A percentile compares a stretch with the other conserved stretches of the same genome.
Conservation (phyloP, 2,797 vertebrate genomes). For the Bradypus variegatus region DNA sequence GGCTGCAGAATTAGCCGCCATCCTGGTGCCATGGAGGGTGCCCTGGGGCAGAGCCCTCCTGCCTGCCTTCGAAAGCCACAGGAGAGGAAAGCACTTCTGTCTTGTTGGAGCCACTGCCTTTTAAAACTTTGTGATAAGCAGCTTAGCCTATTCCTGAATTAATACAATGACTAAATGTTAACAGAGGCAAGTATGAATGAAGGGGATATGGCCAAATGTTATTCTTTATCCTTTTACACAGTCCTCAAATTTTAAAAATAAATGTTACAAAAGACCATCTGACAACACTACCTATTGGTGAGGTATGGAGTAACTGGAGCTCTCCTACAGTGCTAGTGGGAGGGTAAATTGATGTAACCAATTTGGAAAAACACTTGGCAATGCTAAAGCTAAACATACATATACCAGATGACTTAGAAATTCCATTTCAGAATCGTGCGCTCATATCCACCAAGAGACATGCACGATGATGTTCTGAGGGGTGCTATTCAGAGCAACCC, state of each 20-base stretch:
- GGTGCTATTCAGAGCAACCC: accelerated
- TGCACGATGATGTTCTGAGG: accelerated
- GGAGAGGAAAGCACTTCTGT: neutral
- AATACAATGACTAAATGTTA: neutral
- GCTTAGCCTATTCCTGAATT: neutral
- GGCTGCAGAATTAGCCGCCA: too few species aligned
- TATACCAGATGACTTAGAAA: accelerated
- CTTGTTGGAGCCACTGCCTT: too few species aligned
- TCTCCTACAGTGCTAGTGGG: accelerated
- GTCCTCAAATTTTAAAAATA: neutral
- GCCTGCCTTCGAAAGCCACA: neutral
- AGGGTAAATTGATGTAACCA: accelerated
- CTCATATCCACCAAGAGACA: too few species aligned
- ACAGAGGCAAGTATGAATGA: neutral
- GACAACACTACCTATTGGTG: neutral
- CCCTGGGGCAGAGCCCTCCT: too few species aligned
- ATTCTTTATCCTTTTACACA: neutral
- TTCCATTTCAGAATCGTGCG: neutral
- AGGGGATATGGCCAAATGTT: neutral
- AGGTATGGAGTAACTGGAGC: neutral
- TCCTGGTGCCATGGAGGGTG: too few species aligned
- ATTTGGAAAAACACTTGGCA: neutral
- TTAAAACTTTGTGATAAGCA: neutral
- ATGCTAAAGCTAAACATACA: accelerated
- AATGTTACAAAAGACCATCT: neutral